Conservation (phyloP, 2,113 vertebrate species). For the Zapornia atra region DNA sequence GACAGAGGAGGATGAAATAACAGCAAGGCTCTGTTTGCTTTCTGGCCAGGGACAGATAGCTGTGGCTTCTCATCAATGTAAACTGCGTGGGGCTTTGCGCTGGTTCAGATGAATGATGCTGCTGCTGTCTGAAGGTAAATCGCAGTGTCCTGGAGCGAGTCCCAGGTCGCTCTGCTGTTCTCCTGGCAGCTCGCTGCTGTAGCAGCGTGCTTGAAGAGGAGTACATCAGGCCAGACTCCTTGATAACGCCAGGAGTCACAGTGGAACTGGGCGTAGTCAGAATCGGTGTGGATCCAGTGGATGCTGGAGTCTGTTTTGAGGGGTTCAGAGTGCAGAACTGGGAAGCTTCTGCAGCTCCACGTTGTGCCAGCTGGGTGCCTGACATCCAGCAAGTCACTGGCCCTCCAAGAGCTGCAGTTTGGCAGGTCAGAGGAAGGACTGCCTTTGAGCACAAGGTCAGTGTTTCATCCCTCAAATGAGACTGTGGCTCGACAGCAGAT, state of each 20-base stretch:
- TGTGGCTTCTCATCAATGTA: background rate
- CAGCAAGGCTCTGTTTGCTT: background rate
- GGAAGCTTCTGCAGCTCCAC: accelerated
- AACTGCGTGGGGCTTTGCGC: background rate
- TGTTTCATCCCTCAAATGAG: background rate
- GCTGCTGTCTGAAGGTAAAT: background rate
- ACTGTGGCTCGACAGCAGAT: background rate
- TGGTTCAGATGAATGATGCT: background rate
- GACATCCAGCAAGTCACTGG: too few relatives aligned
- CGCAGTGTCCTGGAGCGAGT: background rate
- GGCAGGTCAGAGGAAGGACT: background rate
- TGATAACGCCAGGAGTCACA: background rate
- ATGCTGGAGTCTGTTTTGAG: background rate
- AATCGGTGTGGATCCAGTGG: accelerated
- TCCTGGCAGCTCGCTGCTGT: background rate
- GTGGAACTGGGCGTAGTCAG: background rate
- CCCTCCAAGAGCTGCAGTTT: background rate
- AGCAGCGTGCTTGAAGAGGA: background rate
- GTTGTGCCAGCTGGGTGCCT: accelerated
- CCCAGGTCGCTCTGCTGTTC: background rate
- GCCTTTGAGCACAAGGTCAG: background rate
- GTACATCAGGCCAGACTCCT: background rate
- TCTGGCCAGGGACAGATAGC: background rate
- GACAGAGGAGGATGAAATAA: background rate
- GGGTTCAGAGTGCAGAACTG: background rate